Evolutionary conservation across 2,888 invertebrate species (phyloP).

Genomic region (Acleris sparsana): DNA sequence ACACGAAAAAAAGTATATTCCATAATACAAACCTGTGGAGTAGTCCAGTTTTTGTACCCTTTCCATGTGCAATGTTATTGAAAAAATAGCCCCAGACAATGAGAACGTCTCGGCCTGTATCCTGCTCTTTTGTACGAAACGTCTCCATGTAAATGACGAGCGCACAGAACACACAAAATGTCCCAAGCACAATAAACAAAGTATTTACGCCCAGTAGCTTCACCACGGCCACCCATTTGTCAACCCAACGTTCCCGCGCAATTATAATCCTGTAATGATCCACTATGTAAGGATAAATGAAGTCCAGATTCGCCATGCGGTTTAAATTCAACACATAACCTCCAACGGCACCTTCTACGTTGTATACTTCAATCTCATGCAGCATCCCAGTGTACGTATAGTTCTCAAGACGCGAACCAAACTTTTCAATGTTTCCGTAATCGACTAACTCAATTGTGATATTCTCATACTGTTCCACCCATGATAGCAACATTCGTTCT

Average conservation of each 20-base stretch:
- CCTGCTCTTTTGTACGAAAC: slow-evolving; percentile 42
- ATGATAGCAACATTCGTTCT: slow-evolving; percentile 45
- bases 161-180: slow-evolving; percentile 44
- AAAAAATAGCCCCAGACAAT: slow-evolving; percentile 51
- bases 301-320: slow-evolving; percentile 28
- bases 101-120: slow-evolving; percentile 44
- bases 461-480: slow-evolving; percentile 42
- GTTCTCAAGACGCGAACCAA: slow-evolving; percentile 44
- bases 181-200: slow-evolving; percentile 25
- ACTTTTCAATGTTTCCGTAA: slow-evolving; percentile 43
- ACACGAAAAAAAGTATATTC: slow-evolving; percentile 45
- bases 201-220: slow-evolving; percentile 26
- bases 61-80: slow-evolving; percentile 42
- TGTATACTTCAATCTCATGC: slow-evolving; percentile 40
- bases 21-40: slow-evolving; percentile 44
- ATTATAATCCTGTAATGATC: slow-evolving; percentile 37
- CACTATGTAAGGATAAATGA: slow-evolving; percentile 37
- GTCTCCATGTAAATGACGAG: slow-evolving; percentile 40
- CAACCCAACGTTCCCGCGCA: slow-evolving; percentile 23
- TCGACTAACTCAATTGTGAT: slow-evolving; percentile 43
- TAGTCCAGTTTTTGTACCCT: slow-evolving; percentile 39
- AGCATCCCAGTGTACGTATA: slow-evolving; percentile 42
- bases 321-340: slow-evolving; percentile 40
- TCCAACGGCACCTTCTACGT: slow-evolving; percentile 50
- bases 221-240: slow-evolving; percentile 37